These are phyloP conservation scores for Harmothoe impar DNA, from an alignment of 2,888 invertebrate species.

Conservation along the genomic window DNA sequence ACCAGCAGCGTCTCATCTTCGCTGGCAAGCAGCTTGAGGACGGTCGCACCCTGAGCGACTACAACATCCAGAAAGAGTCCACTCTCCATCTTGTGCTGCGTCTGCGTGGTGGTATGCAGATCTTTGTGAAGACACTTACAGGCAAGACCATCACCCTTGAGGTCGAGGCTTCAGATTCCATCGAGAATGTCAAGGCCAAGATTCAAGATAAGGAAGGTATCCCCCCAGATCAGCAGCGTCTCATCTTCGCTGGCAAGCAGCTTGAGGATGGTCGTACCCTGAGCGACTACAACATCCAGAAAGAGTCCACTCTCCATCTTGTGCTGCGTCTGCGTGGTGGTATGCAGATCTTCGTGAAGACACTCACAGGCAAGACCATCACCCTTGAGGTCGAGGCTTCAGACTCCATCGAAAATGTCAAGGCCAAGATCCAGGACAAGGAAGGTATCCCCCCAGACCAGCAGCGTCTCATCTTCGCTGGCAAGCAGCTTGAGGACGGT, in stretches of 20 bases:
- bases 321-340: slow-evolving; percentile 91
- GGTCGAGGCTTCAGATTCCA: slow-evolving; percentile 90
- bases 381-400: slow-evolving; percentile 88
- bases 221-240: slow-evolving; percentile 91
- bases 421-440: slow-evolving; percentile 84
- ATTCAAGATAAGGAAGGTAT: slow-evolving; percentile 83
- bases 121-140: slow-evolving; percentile 73
- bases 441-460: slow-evolving; percentile 88
- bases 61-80: slow-evolving; percentile 97
- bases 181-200: slow-evolving; percentile 93
- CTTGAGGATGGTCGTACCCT: slow-evolving; percentile 95
- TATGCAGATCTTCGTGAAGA: slow-evolving; percentile 74
- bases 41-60: slow-evolving; percentile 94
- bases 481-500: slow-evolving; percentile 96
- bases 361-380: slow-evolving; percentile 72
- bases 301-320: slow-evolving; percentile 95
- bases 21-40: slow-evolving; percentile 96
- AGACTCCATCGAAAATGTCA: slow-evolving; percentile 98
- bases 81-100: slow-evolving; percentile 95
- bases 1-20: slow-evolving; percentile 94
- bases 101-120: slow-evolving; percentile 86
- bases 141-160: slow-evolving; percentile 80
- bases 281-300: slow-evolving; percentile 97
- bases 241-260: slow-evolving; percentile 96
- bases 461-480: slow-evolving; percentile 95